Evolutionary conservation across 1,140 invertebrate species (phyloP).

Genomic region (Pachyrhynchus sulphureomaculatus): DNA sequence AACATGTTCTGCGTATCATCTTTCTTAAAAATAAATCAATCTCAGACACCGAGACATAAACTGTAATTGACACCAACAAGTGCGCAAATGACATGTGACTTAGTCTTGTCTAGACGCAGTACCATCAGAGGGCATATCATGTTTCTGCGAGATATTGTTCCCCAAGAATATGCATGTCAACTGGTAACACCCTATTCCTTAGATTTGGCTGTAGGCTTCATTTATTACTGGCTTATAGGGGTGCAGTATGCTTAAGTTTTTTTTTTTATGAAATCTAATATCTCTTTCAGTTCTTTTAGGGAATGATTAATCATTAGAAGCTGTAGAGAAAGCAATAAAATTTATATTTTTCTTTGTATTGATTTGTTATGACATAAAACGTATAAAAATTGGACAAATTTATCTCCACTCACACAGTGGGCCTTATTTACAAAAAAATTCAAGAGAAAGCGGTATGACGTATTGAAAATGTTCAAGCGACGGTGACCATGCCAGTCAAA

Average conservation of each 20-base stretch:
- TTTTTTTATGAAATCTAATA: too few relatives aligned
- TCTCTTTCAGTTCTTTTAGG: too few relatives aligned
- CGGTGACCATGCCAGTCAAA: too few relatives aligned
- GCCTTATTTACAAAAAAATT: too few relatives aligned
- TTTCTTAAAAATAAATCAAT: constrained; percentile 3
- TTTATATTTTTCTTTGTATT: too few relatives aligned
- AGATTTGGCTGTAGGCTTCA: neutral
- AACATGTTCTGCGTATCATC: neutral
- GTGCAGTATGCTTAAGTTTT: neutral
- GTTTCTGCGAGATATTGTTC: constrained; percentile 12
- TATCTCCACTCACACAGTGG: too few relatives aligned
- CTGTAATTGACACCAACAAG: constrained; percentile 13
- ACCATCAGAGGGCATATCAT: constrained; percentile 11
- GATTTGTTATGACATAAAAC: too few relatives aligned
- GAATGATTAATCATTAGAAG: too few relatives aligned
- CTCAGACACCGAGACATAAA: constrained; percentile 14
- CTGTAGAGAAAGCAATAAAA: too few relatives aligned
- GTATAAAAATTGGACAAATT: too few relatives aligned
- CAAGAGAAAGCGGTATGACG: too few relatives aligned
- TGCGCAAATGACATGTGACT: constrained; percentile 5
- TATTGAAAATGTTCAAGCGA: too few relatives aligned
- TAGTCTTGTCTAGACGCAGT: constrained; percentile 11
- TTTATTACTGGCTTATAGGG: constrained; percentile 6
- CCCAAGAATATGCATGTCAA: constrained; percentile 1
- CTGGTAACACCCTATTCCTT: neutral